These are phyloP conservation scores for Eudyptes chrysolophus DNA, from an alignment of 2,113 vertebrate species.

Conservation along the genomic window DNA sequence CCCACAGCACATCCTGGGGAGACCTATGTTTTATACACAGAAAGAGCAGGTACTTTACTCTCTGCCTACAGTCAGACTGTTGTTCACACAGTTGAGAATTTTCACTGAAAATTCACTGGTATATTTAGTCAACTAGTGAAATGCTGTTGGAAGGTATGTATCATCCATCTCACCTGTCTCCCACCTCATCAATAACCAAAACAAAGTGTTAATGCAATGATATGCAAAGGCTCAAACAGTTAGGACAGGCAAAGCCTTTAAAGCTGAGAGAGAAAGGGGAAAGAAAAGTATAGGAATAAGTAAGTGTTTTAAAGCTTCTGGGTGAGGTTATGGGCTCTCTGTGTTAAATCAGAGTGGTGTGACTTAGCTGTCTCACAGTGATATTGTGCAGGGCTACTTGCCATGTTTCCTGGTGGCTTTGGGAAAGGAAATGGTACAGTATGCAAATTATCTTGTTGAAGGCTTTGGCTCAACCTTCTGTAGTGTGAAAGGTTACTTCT, in stretches of 20 bases:
- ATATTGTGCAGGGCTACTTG: background rate
- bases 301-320: background rate
- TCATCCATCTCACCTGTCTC: background rate
- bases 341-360: background rate
- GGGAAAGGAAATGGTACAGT: background rate
- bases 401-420: background rate
- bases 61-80: background rate
- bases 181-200: background rate
- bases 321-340: background rate
- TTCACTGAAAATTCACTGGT: background rate
- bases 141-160: background rate
- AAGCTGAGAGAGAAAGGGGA: background rate
- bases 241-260: background rate
- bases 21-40: background rate
- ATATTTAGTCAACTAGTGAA: background rate
- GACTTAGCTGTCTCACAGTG: background rate
- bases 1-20: background rate
- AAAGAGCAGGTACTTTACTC: background rate
- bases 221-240: background rate
- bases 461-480: background rate
- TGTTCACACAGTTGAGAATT: background rate
- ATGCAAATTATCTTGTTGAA: background rate
- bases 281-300: background rate
- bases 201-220: background rate
- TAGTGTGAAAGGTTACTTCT: background rate